phyloP scores from a whole-genome alignment of 2,113 vertebrate genomes.

The Nestor notabilis region DNA sequence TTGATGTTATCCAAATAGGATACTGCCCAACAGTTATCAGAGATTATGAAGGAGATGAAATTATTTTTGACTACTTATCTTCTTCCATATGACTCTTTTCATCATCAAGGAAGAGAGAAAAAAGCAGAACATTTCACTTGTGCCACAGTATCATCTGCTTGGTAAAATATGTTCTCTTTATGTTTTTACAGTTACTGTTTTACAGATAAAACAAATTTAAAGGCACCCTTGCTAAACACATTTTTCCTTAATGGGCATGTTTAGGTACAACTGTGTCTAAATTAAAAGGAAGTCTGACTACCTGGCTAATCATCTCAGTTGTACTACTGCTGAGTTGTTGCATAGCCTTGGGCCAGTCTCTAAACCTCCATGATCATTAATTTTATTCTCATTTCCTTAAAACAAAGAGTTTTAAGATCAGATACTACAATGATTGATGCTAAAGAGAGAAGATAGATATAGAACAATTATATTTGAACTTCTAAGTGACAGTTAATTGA shows the following conservation, averaged over 20 bases:
- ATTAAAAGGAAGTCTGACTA: not conserved
- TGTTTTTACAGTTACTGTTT: not conserved
- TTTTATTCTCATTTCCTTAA: slow-evolving; percentile 17
- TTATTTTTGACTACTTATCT: not conserved
- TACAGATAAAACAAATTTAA: not conserved
- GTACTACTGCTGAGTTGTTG: not conserved
- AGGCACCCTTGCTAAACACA: not conserved
- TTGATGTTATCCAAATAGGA: not conserved
- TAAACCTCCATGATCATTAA: not conserved
- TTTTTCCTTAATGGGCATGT: not conserved
- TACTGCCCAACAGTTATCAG: not conserved
- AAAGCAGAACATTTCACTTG: not conserved
- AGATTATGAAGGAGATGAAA: not conserved
- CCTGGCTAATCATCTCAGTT: not conserved
- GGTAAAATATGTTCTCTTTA: not conserved
- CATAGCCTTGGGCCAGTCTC: not conserved
- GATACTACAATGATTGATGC: not conserved
- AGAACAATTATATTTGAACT: not conserved
- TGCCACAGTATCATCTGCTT: not conserved
- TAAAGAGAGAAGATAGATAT: not conserved
- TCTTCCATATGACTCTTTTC: not conserved
- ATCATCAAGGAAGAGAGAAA: not conserved
- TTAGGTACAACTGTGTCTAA: not conserved
- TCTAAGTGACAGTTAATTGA: slow-evolving; percentile 19
- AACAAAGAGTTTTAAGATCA: not conserved